Base-by-base conservation (phyloP, 2,888 invertebrate genomes). In the Isotomurus palustris region DNA sequence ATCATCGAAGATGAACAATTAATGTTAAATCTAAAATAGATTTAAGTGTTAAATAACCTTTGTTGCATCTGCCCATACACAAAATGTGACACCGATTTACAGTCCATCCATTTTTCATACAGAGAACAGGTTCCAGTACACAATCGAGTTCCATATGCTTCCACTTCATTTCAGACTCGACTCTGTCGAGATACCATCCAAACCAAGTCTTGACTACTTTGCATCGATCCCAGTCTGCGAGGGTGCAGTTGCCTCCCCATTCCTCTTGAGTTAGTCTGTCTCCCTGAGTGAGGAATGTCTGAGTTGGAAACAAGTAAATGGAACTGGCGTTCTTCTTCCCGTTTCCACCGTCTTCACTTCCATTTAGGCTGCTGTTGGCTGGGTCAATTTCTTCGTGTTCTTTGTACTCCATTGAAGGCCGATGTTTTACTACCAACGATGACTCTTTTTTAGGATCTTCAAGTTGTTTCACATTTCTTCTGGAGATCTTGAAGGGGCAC, bases 51-150 rank as follows among this genome's bases (percentile, higher is more conserved):
- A n/a, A n/a, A n/a, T 47, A 4, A 49, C 49, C 49, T 32, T 28
- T 29, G 49, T 64, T 64, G 50, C 64, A 64, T 35, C 35, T 27
- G 19, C 63, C 55, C 62, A 66, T 64, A 28, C 66, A 66, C 10
- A 66, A 58, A 19, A 66, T 52, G 51, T 66, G 63, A 28, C 66
- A 66, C n/a, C 66, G 43, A n/a, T 57, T 64, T 17, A 66, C 64
- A 21, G 61, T 61, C 54, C 54, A 54, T n/a, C 36, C 53, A 44
- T 58, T 64, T 28, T 49, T 58, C 52, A 64, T 47, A 41, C 64
- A 64, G 6, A 60, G 32, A 5, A 58, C 56, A 10, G 63, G 64
- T 27, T 64, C 60, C 2, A 47, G 19, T 3, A 32, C 40, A 35
- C 62, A 62, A 22, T 60, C 60, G 17, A 49, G 10, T 32, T 49